These are phyloP conservation scores for Typhlomys cinereus DNA, from an alignment of 2,113 vertebrate genomes.

Conservation along the genomic window DNA sequence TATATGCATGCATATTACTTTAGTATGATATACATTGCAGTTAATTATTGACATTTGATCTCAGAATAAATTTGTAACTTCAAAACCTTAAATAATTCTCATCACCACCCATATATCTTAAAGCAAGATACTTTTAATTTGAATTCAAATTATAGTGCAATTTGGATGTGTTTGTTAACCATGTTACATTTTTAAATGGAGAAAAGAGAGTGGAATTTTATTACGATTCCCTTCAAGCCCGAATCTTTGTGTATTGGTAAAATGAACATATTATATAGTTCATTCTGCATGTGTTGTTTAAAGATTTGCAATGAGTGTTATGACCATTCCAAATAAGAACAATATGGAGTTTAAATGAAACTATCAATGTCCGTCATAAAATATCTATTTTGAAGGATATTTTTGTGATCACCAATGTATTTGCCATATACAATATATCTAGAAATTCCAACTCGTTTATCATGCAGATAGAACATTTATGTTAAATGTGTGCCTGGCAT, in stretches of 20 bases:
- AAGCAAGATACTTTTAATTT: background rate
- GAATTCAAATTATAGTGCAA: background rate
- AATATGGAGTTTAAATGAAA: background rate
- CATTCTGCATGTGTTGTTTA: background rate
- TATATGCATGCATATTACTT: background rate
- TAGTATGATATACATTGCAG: background rate
- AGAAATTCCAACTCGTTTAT: background rate
- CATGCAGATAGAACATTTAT: background rate
- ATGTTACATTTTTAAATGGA: background rate
- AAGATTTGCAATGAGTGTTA: background rate
- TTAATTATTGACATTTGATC: background rate
- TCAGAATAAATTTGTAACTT: slow-evolving; percentile 25
- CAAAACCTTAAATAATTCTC: background rate
- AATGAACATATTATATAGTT: background rate
- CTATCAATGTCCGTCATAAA: background rate
- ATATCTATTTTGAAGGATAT: background rate
- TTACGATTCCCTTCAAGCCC: background rate
- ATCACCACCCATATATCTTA: background rate
- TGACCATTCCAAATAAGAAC: background rate
- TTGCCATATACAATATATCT: background rate
- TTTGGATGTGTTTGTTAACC: background rate
- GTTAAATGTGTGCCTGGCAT: background rate
- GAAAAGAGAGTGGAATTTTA: background rate
- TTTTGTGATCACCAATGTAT: background rate
- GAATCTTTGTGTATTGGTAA: background rate